Conservation (phyloP, 1,140 invertebrate species). For the Nebria ingens region DNA sequence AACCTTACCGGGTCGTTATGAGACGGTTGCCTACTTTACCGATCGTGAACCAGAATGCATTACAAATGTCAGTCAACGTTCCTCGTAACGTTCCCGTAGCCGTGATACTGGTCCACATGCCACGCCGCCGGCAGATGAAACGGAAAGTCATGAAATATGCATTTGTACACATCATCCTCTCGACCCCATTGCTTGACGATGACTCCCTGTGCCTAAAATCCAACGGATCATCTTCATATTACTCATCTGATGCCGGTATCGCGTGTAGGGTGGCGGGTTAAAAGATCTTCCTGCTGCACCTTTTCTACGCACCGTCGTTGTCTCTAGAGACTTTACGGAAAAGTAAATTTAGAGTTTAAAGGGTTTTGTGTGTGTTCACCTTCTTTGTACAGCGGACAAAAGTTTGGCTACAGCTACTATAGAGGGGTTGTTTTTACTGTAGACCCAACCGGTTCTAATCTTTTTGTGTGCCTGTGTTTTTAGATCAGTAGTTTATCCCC, state of each 20-base stretch:
- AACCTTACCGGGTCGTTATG: no score
- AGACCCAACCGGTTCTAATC: no score
- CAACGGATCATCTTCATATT: background rate
- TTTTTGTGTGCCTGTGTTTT: no score
- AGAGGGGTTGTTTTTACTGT: no score
- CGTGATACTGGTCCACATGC: no score
- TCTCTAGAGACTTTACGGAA: background rate
- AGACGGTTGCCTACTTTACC: no score
- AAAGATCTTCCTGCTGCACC: background rate
- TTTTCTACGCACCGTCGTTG: background rate
- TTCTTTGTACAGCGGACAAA: no score
- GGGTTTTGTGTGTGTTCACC: background rate
- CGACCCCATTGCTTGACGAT: background rate
- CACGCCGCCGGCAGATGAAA: background rate
- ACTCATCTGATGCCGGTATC: background rate
- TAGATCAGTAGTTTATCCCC: no score
- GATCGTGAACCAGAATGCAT: no score
- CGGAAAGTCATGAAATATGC: conserved; percentile 6
- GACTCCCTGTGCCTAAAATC: background rate
- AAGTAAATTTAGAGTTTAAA: background rate
- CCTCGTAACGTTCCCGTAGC: no score
- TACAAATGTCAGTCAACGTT: background rate
- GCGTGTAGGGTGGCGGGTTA: no score
- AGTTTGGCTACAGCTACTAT: no score
- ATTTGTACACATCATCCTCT: background rate